Conservation (phyloP, 2,888 invertebrate genomes). For the Aporophyla lueneburgensis region DNA sequence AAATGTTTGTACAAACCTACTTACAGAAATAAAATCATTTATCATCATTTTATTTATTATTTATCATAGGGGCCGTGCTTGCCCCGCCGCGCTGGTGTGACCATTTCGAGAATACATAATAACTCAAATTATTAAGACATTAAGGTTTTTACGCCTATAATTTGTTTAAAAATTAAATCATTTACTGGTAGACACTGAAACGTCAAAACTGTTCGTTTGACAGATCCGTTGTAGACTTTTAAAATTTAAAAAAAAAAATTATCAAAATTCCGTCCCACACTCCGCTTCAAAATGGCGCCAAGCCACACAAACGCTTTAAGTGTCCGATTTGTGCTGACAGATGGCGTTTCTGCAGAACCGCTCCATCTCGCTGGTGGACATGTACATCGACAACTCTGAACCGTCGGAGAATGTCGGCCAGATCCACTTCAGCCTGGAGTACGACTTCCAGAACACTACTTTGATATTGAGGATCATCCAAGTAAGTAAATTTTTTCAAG, state of each 20-base stretch:
- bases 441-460: slow-evolving; percentile 98
- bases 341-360: slow-evolving; percentile 95
- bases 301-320: slow-evolving; percentile 73
- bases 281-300: slow-evolving; percentile 51
- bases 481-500: slow-evolving; percentile 87
- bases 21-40: too few species aligned
- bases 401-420: slow-evolving; percentile 98
- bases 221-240: too few species aligned
- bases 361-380: slow-evolving; percentile 97
- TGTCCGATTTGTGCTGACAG: slow-evolving; percentile 86
- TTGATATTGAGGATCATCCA: slow-evolving; percentile 97
- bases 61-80: too few species aligned
- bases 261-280: slow-evolving; percentile 37
- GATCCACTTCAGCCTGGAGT: slow-evolving; percentile 98
- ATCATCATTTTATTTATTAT: too few species aligned
- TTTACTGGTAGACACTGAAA: too few species aligned
- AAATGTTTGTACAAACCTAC: too few species aligned
- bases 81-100: too few species aligned
- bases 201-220: too few species aligned
- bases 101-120: not conserved
- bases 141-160: not conserved
- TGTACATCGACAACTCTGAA: slow-evolving; percentile 98
- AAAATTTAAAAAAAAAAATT: slow-evolving; percentile 20
- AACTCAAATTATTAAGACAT: not conserved
- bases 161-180: not conserved